Evolutionary conservation across 1,140 invertebrate genomes (phyloP).

Genomic region (Pararge aegeria): DNA sequence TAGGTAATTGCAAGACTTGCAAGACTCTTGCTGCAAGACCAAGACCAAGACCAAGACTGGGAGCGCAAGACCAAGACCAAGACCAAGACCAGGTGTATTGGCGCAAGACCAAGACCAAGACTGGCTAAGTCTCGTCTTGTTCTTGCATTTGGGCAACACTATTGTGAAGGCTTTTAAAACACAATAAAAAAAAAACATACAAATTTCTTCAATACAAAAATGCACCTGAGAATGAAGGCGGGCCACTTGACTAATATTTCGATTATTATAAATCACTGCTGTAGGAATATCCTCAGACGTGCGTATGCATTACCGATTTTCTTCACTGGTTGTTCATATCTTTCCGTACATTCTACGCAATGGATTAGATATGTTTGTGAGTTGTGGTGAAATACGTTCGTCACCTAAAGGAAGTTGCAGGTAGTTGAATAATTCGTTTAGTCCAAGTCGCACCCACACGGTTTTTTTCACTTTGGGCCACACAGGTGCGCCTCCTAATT

Average conservation of each 20-base stretch:
- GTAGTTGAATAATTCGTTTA: slow-evolving; percentile 78
- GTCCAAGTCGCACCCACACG: slow-evolving; percentile 67
- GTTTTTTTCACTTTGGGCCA: slow-evolving; percentile 66
- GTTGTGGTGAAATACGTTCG: slow-evolving; percentile 12
- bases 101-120: no score
- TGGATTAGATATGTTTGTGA: slow-evolving; percentile 23
- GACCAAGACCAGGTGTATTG: no score
- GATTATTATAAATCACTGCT: slow-evolving; percentile 62
- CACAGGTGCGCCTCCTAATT: slow-evolving; percentile 75
- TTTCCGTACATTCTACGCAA: slow-evolving; percentile 24
- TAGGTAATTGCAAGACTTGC: no score
- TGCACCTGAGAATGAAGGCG: slow-evolving; percentile 79
- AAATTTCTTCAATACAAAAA: slow-evolving; percentile 76
- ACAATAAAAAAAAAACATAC: slow-evolving; percentile 68
- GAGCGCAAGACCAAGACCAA: no score
- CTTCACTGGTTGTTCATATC: background rate
- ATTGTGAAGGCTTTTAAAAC: slow-evolving; percentile 70
- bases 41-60: no score
- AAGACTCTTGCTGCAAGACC: no score
- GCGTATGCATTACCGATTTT: slow-evolving; percentile 31
- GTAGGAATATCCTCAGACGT: slow-evolving; percentile 3
- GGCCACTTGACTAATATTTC: slow-evolving; percentile 75
- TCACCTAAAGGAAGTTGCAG: slow-evolving; percentile 56
- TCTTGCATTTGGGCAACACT: no score
- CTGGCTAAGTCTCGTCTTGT: no score